Evolutionary conservation across 2,888 invertebrate species (phyloP).

Genomic region (Periphyllus acericola): DNA sequence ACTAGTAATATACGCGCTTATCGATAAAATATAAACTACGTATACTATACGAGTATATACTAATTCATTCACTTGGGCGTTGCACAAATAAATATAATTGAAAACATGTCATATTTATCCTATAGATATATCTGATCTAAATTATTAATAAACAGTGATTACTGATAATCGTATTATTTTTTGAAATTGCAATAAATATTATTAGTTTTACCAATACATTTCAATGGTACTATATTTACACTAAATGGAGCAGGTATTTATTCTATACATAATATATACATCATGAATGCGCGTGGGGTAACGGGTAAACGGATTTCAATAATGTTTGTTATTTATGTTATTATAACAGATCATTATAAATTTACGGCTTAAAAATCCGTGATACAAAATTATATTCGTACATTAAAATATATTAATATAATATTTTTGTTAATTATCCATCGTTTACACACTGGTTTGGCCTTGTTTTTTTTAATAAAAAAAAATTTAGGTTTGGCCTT

Average conservation of each 20-base stretch:
- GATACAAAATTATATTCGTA: background rate
- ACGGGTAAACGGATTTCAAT: background rate
- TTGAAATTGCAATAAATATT: too few relatives aligned
- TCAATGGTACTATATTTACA: background rate
- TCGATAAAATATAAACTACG: background rate
- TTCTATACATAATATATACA: background rate
- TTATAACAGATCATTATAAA: background rate
- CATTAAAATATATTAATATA: background rate
- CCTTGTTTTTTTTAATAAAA: background rate
- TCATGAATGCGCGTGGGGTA: background rate
- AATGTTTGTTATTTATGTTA: background rate
- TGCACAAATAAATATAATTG: background rate
- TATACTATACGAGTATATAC: background rate
- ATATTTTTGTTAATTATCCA: too few relatives aligned
- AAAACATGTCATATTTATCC: constrained; percentile 21
- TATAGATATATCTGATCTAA: too few relatives aligned
- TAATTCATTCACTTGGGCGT: background rate
- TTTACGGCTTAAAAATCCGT: background rate
- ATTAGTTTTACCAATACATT: too few relatives aligned
- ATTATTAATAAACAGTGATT: too few relatives aligned
- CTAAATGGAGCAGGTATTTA: background rate
- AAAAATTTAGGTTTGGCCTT: background rate
- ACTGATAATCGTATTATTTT: too few relatives aligned
- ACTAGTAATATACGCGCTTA: background rate
- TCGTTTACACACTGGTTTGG: background rate